Conservation (phyloP, 2,888 invertebrate species). For the Eurois occulta region DNA sequence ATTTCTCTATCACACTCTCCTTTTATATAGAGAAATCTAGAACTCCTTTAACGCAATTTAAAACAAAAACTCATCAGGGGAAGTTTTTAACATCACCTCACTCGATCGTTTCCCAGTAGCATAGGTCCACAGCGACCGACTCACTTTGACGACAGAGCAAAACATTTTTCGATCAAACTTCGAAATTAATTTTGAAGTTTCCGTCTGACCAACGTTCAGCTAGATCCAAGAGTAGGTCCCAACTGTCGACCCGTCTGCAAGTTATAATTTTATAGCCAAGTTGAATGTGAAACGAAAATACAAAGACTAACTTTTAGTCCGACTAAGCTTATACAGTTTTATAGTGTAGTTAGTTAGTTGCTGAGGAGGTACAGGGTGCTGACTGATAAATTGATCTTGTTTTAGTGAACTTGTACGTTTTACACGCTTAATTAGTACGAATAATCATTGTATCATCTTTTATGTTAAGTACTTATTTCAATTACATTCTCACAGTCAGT, state of each 20-base stretch:
- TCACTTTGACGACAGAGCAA: conserved; percentile 76
- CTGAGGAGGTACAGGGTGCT: conserved; percentile 6
- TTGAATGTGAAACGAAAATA: conserved; percentile 69
- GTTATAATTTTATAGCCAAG: conserved; percentile 80
- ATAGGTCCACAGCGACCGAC: conserved; percentile 61
- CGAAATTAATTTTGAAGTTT: conserved; percentile 87
- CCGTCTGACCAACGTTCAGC: conserved; percentile 78
- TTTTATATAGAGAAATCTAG: background rate
- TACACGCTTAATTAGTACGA: conserved; percentile 4
- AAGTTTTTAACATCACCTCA: conserved; percentile 58
- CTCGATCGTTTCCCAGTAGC: conserved; percentile 48
- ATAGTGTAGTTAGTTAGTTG: conserved; percentile 20
- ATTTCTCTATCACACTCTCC: background rate
- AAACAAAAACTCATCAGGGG: conserved; percentile 51
- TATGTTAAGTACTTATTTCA: conserved; percentile 15
- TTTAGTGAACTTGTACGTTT: conserved; percentile 16
- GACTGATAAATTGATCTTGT: conserved; percentile 39
- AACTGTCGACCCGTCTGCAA: conserved; percentile 75
- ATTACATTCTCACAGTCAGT: conserved; percentile 2
- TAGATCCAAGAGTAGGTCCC: conserved; percentile 71
- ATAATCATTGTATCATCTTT: conserved; percentile 18
- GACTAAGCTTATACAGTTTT: conserved; percentile 52
- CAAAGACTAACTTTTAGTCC: conserved; percentile 60
- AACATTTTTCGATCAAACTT: conserved; percentile 88
- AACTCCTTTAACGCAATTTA: conserved; percentile 37